Evolutionary conservation across 2,888 invertebrate genomes (phyloP), one percentile per base, ranked within the genome.

Genomic region (Yponomeuta malinellus): DNA sequence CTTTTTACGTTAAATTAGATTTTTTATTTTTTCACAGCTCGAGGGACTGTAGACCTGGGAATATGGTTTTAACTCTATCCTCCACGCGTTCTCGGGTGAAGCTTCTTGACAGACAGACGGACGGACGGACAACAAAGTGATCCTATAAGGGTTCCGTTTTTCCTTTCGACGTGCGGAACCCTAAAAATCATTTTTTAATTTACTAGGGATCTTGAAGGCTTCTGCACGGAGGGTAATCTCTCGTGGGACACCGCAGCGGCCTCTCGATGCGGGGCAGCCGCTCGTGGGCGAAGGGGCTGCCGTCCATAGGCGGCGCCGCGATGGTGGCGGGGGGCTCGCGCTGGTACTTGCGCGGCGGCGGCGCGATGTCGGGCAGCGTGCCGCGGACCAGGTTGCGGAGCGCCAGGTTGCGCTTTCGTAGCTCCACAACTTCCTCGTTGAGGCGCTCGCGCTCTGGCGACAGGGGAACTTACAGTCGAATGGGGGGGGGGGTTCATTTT

Each of bases 381-480:
- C 94, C 94, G 73, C 94, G 93, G 67, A 96, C 88, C 69, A 97
- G 86, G 72, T 94, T 93, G 33, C 94, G 93, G 70, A 97, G 83
- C 73, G 96, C 96, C 1, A 86, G 83, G 82, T 97, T 97, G 77
- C 96, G 95, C 71, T 89, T 92, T 6, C 95, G 93, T 31, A 96
- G 80, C 70, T 87, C 89, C 29, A 93, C 86, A 3, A 96, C 95
- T 78, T 96, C 95, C 0, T 90, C 88, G 76, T 95, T 94, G 12
- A 96, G 86, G 71, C 93, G 91, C 75, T 95, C 94, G 0, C 96
- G 93, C 79, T 95, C 95, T 94, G 75, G 10, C 52, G 52, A 15
- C 52, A 15, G 15, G 4, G 66, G 15, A 12, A 37, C 2, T 66
- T 33, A 65, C 15, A 6, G 63, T 5, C 63, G 12, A 15, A 23